phyloP scores from a whole-genome alignment of 1,140 invertebrate genomes.

The Ooceraea biroi region DNA sequence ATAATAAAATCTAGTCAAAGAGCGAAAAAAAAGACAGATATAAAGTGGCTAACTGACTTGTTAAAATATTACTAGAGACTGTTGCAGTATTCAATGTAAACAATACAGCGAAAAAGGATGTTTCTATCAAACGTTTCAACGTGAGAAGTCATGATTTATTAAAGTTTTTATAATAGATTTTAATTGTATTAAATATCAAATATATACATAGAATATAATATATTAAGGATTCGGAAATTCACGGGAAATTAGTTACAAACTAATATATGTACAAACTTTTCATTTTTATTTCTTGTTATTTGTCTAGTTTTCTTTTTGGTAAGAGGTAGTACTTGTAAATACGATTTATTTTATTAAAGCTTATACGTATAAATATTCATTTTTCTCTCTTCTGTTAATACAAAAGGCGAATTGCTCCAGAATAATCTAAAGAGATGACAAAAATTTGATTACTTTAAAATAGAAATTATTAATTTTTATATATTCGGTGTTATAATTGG shows the following conservation, averaged over 20 bases:
- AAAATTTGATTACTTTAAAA: neutral
- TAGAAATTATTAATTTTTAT: neutral
- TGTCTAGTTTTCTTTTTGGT: neutral
- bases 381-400: neutral
- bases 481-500: neutral
- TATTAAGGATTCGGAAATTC: neutral
- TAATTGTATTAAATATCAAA: no score
- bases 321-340: neutral
- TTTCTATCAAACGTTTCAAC: neutral
- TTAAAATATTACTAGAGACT: neutral
- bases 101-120: neutral
- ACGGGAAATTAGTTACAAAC: neutral
- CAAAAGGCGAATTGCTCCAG: neutral
- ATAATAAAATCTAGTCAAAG: conserved; percentile 7
- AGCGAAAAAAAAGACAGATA: neutral
- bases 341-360: conserved; percentile 4
- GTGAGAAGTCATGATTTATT: no score
- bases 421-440: neutral
- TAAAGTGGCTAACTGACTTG: neutral
- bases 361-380: no score
- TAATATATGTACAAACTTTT: conserved; percentile 15
- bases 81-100: neutral
- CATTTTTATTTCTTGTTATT: conserved; percentile 48
- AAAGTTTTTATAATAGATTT: no score
- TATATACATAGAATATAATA: neutral